Base-by-base conservation (phyloP, 2,113 vertebrate species). In the Sebastes fasciatus region DNA sequence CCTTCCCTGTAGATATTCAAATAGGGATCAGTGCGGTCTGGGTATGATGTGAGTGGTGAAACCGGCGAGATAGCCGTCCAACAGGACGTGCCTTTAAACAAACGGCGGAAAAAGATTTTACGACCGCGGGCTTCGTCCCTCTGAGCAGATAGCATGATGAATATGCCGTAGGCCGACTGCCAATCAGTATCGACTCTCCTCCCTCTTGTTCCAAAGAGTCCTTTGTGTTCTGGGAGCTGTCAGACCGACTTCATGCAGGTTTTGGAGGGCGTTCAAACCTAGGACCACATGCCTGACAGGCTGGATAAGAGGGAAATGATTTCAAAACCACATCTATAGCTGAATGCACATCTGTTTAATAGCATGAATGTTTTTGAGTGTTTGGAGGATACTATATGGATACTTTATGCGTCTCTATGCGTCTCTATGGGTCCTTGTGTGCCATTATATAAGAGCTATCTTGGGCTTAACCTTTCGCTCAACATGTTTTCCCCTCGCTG, bases 141-240 rank as follows among this genome's bases (percentile, higher is more conserved):
- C 66, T 80, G 67, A 46, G 65, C 84, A 83, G 72, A 87, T 82
- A 74, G 46, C 51, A 54, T 83, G 79, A 88, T 81, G 34, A 83
- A 79, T 88, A 58, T 79, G 60, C 43, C 23, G 40, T 1, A 43
- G 85, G 85, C 86, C 11, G 13, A 12, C n/a, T 79, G 86, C 87
- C 89, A 91, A 65, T 92, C 82, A 82, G 5, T 52, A 62, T 11
- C 49, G 67, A 86, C 43, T 84, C 73, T 75, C 72, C 77, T 80
- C 54, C 64, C 71, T 77, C 67, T 65, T 43, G 40, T 87, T 88
- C 74, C 72, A 11, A 77, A 88, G 84, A 82, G 71, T 79, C 46
- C 10, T 86, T 85, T 86, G 75, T 91, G 84, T 86, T 86, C 55
- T 84, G 63, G 70, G 73, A 86, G 70, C 80, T 91, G 82, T 91